Conservation (phyloP, 1,140 invertebrate species). For the Fopius arisanus region DNA sequence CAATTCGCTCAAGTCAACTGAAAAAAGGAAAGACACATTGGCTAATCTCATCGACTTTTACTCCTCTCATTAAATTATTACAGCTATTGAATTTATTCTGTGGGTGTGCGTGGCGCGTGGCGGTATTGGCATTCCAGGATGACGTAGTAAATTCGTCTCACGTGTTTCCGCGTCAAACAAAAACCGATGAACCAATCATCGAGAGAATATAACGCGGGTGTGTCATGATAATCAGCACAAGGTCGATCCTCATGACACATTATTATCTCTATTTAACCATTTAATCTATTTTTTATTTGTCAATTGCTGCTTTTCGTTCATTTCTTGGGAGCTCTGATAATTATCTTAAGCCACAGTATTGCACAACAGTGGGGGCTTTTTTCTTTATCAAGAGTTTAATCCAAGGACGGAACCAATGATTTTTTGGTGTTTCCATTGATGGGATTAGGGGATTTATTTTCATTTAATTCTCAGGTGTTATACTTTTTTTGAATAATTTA, state of each 20-base stretch:
- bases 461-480: not conserved
- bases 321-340: too few relatives aligned
- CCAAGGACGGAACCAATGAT: too few relatives aligned
- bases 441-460: too few relatives aligned
- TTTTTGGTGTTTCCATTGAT: too few relatives aligned
- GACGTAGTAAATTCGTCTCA: slow-evolving; percentile 1
- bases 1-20: too few relatives aligned
- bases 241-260: slow-evolving; percentile 18
- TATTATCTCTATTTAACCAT: not conserved
- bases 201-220: slow-evolving; percentile 20
- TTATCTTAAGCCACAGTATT: too few relatives aligned
- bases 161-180: slow-evolving; percentile 25
- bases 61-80: too few relatives aligned
- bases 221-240: slow-evolving; percentile 31
- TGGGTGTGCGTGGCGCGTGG: not conserved
- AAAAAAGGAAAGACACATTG: not conserved
- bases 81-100: not conserved
- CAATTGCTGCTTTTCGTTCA: too few relatives aligned
- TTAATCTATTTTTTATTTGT: slow-evolving; percentile 7
- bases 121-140: not conserved
- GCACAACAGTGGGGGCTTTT: too few relatives aligned
- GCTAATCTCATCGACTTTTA: not conserved
- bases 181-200: slow-evolving; percentile 18
- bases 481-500: not conserved
- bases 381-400: too few relatives aligned